phyloP scores from a whole-genome alignment of 2,888 invertebrate species.

The Idaea straminata region DNA sequence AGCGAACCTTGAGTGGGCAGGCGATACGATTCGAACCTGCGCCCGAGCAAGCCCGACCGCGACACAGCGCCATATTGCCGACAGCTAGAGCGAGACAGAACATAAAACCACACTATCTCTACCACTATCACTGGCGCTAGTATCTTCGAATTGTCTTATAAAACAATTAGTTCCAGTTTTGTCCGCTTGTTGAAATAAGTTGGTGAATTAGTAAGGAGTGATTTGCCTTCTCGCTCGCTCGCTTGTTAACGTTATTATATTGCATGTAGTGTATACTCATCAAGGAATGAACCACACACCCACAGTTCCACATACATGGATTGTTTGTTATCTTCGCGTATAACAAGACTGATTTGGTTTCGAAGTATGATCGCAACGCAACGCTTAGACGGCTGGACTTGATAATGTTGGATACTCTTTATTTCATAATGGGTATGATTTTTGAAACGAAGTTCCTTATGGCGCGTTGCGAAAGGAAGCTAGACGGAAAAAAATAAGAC shows the following conservation, averaged over 20 bases:
- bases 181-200: background rate
- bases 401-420: slow-evolving; percentile 64
- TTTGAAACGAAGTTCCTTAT: too few relatives aligned
- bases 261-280: slow-evolving; percentile 79
- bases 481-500: too few relatives aligned
- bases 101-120: background rate
- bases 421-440: too few relatives aligned
- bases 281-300: slow-evolving; percentile 75
- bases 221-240: slow-evolving; percentile 53
- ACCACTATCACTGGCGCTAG: background rate
- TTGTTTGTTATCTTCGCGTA: slow-evolving; percentile 75
- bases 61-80: slow-evolving; percentile 73
- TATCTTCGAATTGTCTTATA: background rate
- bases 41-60: slow-evolving; percentile 82
- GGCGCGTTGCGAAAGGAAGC: too few relatives aligned
- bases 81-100: slow-evolving; percentile 50
- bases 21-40: slow-evolving; percentile 83
- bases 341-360: slow-evolving; percentile 76
- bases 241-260: slow-evolving; percentile 76
- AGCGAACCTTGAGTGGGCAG: slow-evolving; percentile 83
- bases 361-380: too few relatives aligned
- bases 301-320: slow-evolving; percentile 76
- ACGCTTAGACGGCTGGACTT: too few relatives aligned
- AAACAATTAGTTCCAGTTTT: background rate
- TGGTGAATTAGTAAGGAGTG: slow-evolving; percentile 22